These are phyloP conservation scores for Phyllotreta striolata DNA, from an alignment of 2,888 invertebrate species.

Conservation along the genomic window DNA sequence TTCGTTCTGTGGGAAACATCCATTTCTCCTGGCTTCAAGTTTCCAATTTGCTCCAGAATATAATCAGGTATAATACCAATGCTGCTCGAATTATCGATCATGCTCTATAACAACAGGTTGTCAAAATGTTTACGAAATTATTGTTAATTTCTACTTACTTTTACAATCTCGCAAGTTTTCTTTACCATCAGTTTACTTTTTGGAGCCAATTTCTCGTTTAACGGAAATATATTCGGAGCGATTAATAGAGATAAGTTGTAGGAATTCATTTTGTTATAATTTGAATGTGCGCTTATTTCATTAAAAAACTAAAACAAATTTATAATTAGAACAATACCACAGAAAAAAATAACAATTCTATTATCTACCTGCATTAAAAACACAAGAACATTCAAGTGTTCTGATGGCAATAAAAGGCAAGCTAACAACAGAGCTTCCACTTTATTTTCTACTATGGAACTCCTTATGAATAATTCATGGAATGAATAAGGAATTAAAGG, in stretches of 20 bases:
- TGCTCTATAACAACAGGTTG: conserved; percentile 63
- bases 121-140: background rate
- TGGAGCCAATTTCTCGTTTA: conserved; percentile 65
- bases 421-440: conserved; percentile 71
- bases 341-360: conserved; percentile 37
- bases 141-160: conserved; percentile 37
- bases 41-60: conserved; percentile 61
- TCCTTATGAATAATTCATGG: conserved; percentile 80
- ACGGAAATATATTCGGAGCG: conserved; percentile 86
- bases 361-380: conserved; percentile 77
- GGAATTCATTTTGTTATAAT: conserved; percentile 82
- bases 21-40: conserved; percentile 57
- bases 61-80: conserved; percentile 77
- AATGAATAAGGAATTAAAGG: conserved; percentile 78
- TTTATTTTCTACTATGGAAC: conserved; percentile 68
- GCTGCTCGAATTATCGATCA: conserved; percentile 78
- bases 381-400: conserved; percentile 80
- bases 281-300: conserved; percentile 73
- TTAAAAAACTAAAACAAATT: conserved; percentile 68
- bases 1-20: conserved; percentile 68
- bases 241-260: conserved; percentile 86
- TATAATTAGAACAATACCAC: conserved; percentile 10
- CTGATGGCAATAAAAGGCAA: conserved; percentile 76
- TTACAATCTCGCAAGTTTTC: conserved; percentile 49
- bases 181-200: conserved; percentile 63